phyloP scores from a whole-genome alignment of 2,113 vertebrate genomes.

The Hippopotamus amphibius region DNA sequence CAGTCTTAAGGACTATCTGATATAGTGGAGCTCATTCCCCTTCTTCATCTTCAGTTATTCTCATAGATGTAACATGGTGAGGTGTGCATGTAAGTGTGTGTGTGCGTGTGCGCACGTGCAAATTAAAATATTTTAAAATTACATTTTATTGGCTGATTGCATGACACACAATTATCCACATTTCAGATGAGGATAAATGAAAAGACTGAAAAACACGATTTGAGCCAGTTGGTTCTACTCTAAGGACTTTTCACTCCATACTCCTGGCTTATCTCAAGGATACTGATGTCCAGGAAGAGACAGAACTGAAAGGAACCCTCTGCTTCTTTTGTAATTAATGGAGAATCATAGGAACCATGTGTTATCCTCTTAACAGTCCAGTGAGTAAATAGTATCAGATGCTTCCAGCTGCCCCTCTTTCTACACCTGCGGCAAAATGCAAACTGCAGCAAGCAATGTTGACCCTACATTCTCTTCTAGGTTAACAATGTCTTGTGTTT shows the following conservation, averaged over 20 bases:
- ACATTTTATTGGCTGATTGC: background rate
- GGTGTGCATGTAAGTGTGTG: background rate
- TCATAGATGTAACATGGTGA: background rate
- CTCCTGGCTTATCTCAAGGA: background rate
- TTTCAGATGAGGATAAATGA: background rate
- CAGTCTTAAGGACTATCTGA: background rate
- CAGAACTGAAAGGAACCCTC: rapidly evolving
- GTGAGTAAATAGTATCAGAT: background rate
- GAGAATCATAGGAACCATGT: rapidly evolving
- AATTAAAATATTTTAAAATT: background rate
- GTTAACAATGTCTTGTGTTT: background rate
- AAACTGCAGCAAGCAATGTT: background rate
- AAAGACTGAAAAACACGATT: background rate
- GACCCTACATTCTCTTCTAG: background rate
- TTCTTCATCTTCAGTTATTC: background rate
- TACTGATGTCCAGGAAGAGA: background rate
- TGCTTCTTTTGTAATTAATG: background rate
- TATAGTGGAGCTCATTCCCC: background rate
- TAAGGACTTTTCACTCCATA: background rate
- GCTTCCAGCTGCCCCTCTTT: too few species aligned
- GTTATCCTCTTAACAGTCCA: background rate
- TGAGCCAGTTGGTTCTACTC: background rate
- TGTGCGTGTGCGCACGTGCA: background rate
- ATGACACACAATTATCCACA: background rate
- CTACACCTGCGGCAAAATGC: background rate